Base-by-base conservation (phyloP, 2,797 vertebrate genomes). In the Mus minutoides region DNA sequence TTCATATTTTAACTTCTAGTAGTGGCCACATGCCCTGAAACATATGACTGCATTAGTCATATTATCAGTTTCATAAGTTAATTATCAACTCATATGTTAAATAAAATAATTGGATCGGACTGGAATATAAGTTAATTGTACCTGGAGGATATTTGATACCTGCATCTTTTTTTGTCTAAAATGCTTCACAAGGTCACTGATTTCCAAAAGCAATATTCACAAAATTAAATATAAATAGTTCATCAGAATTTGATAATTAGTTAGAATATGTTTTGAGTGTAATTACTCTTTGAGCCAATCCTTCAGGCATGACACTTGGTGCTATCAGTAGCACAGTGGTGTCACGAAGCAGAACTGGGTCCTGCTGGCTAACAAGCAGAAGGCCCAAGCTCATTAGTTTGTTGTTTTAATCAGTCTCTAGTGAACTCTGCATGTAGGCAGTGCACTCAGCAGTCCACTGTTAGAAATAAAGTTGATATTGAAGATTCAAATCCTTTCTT, bases 171-270 rank as follows among this genome's bases (percentile, higher is more conserved):
- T 94, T 71, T 77, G 43, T 40, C 49, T 92, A 31, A n/a, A 96
- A 80, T 26, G 52, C 0, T 73, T 87, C 46, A 84, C 76, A 94
- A 90, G 31, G 40, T 92, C 54, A 90, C 67, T 2, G 4, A 67
- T 94, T 92, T 87, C 46, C 78, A 54, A 95, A 88, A 52, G 67
- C n/a, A 88, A 89, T 60, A 84, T 46, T 94, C 31, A 85, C 26
- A 95, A 94, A 93, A 94, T 83, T 88, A 87, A 89, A 76, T 56
- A 91, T 62, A 90, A 92, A 88, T 19, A 96, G 56, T 17, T 96
- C 64, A 86, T 91, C 62, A 90, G 95, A 89, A 88, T 89, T 89
- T 92, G 56, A 80, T 54, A 89, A 78, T 86, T 95, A 76, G 21
- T 79, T 86, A 76, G 37, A 92, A 64, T 90, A 83, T 31, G 24